A percentile compares a stretch with the other conserved stretches of the same genome.
phyloP scores from a whole-genome alignment of 2,888 invertebrate species.

The Perdita meconis region DNA sequence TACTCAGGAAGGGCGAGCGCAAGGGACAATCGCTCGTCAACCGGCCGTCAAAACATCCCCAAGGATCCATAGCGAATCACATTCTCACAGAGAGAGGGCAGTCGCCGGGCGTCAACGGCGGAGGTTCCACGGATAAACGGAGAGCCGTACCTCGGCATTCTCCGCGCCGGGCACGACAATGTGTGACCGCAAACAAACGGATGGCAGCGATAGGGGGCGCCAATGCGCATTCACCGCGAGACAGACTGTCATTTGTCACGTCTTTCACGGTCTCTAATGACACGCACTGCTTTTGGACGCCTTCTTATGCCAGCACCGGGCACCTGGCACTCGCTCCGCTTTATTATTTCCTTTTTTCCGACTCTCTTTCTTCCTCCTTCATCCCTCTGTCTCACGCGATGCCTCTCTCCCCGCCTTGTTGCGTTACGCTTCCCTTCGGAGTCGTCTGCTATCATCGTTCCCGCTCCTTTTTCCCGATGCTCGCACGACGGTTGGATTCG shows the following conservation, averaged over 20 bases:
- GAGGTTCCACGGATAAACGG: conserved; percentile 64
- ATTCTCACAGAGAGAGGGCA: conserved; percentile 73
- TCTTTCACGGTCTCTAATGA: conserved; percentile 83
- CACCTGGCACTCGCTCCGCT: conserved; percentile 82
- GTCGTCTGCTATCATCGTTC: conserved; percentile 1
- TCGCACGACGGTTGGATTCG: conserved; percentile 80
- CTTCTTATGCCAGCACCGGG: conserved; percentile 78
- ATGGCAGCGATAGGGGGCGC: conserved; percentile 83
- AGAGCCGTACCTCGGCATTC: conserved; percentile 46
- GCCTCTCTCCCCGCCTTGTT: conserved; percentile 6
- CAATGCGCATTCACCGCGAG: conserved; percentile 81
- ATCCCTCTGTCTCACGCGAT: conserved; percentile 5
- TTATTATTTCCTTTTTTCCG: conserved; percentile 76
- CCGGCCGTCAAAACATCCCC: conserved; percentile 83
- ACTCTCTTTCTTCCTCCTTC: conserved; percentile 1
- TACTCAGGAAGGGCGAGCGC: conserved; percentile 60
- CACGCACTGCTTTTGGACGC: conserved; percentile 83
- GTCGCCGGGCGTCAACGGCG: conserved; percentile 62
- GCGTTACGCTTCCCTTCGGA: conserved; percentile 36
- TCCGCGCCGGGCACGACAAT: conserved; percentile 75
- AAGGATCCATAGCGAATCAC: conserved; percentile 82
- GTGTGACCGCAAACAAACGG: conserved; percentile 84
- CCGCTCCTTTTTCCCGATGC: conserved; percentile 47
- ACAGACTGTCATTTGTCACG: conserved; percentile 84
- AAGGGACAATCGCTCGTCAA: conserved; percentile 82